These are phyloP conservation scores for Ambastaia sidthimunki DNA, from an alignment of 2,797 vertebrate species.

Conservation along the genomic window DNA sequence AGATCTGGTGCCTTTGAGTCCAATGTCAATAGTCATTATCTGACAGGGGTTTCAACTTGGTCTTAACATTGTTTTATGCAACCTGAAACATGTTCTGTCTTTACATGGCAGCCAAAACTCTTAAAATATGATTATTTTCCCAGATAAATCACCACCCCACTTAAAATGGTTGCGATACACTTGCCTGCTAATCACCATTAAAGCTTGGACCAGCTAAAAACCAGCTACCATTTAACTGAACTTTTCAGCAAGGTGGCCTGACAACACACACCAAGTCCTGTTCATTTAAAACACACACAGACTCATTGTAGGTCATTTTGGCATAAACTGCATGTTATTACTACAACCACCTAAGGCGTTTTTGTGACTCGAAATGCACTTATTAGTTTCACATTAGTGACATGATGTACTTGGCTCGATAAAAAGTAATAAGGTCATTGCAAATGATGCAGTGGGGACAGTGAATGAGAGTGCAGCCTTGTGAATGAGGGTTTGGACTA, in stretches of 20 bases:
- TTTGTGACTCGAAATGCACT: constrained; percentile 26
- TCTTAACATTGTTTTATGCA: background rate
- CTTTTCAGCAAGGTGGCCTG: background rate
- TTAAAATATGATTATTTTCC: background rate
- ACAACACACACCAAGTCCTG: background rate
- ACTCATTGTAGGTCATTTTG: background rate
- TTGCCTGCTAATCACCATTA: too few relatives aligned
- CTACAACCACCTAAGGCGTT: constrained; percentile 6
- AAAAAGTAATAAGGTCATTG: constrained; percentile 4
- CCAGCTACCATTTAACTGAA: too few relatives aligned
- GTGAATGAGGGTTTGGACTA: constrained; percentile 21
- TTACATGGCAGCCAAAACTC: background rate
- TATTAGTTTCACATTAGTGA: constrained; percentile 25
- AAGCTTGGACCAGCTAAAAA: too few relatives aligned
- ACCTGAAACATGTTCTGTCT: background rate
- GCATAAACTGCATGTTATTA: constrained; percentile 6
- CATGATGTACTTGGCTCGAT: constrained; percentile 4
- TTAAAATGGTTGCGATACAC: too few relatives aligned
- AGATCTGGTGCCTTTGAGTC: background rate
- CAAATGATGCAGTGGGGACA: background rate
- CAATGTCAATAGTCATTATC: background rate
- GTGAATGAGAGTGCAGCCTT: constrained; percentile 30
- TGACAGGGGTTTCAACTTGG: background rate
- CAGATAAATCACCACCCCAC: background rate
- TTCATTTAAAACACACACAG: constrained; percentile 6